phyloP scores from a whole-genome alignment of 2,113 vertebrate genomes.

The Podarcis cretensis region DNA sequence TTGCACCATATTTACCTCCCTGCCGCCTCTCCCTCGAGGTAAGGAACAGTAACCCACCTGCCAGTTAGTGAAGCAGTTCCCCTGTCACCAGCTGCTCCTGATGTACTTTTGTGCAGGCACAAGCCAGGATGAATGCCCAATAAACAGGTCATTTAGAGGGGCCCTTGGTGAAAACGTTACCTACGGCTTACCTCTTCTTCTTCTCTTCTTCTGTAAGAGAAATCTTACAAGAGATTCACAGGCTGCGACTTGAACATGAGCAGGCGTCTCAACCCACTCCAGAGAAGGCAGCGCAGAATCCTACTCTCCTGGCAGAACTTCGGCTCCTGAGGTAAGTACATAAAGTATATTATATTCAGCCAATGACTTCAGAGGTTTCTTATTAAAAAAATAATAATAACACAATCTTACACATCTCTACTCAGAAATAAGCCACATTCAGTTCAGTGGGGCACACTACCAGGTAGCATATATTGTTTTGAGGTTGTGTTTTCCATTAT shows the following conservation, averaged over 20 bases:
- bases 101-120: too few species aligned
- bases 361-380: neutral
- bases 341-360: neutral
- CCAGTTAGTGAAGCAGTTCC: too few species aligned
- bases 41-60: too few species aligned
- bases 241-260: slow-evolving; percentile 93
- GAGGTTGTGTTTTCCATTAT: neutral
- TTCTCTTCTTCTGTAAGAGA: slow-evolving; percentile 81
- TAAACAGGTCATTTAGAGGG: too few species aligned
- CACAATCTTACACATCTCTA: neutral
- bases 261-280: slow-evolving; percentile 93
- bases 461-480: neutral
- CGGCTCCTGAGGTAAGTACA: slow-evolving; percentile 89
- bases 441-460: too few species aligned
- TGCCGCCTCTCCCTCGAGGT: too few species aligned
- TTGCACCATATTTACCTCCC: too few species aligned
- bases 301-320: slow-evolving; percentile 94
- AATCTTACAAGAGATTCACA: slow-evolving; percentile 98
- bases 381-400: neutral
- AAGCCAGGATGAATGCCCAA: too few species aligned
- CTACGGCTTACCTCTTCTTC: slow-evolving; percentile 47
- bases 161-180: neutral
- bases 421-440: too few species aligned
- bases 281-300: slow-evolving; percentile 94
- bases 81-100: too few species aligned